Evolutionary conservation across 1,140 invertebrate species (phyloP).

Genomic region (Sycobia sp.): DNA sequence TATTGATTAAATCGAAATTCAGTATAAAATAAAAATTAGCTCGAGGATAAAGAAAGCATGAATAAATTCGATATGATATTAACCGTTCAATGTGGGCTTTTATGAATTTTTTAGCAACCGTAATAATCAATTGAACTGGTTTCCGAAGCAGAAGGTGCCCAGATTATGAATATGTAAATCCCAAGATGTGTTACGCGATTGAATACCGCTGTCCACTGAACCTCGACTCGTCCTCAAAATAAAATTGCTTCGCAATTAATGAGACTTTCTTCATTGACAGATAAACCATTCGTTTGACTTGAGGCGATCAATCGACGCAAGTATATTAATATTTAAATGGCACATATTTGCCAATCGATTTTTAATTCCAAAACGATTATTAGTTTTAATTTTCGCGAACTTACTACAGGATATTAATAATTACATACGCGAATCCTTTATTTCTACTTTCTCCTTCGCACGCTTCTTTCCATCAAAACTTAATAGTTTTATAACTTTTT

Average conservation of each 20-base stretch:
- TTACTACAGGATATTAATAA: constrained; percentile 30
- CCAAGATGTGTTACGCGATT: constrained; percentile 24
- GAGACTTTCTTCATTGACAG: constrained; percentile 47
- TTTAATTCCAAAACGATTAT: constrained; percentile 14
- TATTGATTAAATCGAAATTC: too few species aligned
- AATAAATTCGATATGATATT: too few species aligned
- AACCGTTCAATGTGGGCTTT: too few species aligned
- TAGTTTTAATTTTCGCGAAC: constrained; percentile 22
- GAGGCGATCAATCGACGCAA: constrained; percentile 14
- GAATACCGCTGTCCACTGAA: not conserved
- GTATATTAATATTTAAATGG: constrained; percentile 24
- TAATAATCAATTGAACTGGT: not conserved
- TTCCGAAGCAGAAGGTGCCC: not conserved
- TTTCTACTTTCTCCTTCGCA: constrained; percentile 10
- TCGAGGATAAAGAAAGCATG: too few species aligned
- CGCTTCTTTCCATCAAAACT: not conserved
- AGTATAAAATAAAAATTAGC: too few species aligned
- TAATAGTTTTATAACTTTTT: too few species aligned
- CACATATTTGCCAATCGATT: constrained; percentile 6
- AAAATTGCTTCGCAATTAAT: constrained; percentile 55
- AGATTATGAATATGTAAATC: constrained; percentile 4
- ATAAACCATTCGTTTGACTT: constrained; percentile 25
- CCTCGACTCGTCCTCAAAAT: constrained; percentile 36
- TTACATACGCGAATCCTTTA: constrained; percentile 8
- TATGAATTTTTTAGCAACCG: not conserved